Percentiles rank a stretch among this genome's conserved stretches.
Conservation (phyloP, 2,888 invertebrate species). For the Limnephilus rhombicus region DNA sequence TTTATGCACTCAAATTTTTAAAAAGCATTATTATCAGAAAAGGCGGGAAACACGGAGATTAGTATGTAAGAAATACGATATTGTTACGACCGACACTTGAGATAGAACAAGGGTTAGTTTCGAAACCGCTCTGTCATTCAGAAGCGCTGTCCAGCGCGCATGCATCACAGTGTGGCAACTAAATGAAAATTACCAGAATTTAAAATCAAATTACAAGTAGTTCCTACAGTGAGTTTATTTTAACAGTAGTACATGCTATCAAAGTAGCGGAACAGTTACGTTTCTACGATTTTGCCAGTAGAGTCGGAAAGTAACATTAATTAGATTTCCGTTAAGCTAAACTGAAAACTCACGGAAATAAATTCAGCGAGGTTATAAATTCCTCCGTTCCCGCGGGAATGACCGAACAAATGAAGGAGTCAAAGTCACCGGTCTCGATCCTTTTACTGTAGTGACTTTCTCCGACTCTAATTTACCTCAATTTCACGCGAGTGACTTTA, state of each 20-base stretch:
- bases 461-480: slow-evolving; percentile 53
- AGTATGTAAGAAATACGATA: too few species aligned
- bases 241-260: not conserved
- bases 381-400: slow-evolving; percentile 31
- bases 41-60: too few species aligned
- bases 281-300: not conserved
- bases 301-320: not conserved
- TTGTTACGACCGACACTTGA: too few species aligned
- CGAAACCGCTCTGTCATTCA: too few species aligned
- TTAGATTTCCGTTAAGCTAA: not conserved
- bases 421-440: not conserved
- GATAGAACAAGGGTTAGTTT: too few species aligned
- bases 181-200: too few species aligned
- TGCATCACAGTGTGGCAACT: too few species aligned
- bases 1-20: too few species aligned
- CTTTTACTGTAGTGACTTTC: slow-evolving; percentile 39
- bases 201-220: too few species aligned
- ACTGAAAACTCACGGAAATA: not conserved
- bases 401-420: slow-evolving; percentile 35
- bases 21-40: too few species aligned
- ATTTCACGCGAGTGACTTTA: slow-evolving; percentile 57
- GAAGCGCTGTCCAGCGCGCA: too few species aligned
- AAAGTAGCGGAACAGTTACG: not conserved
- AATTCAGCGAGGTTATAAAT: slow-evolving; percentile 25
- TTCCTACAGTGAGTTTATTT: too few species aligned